These are phyloP conservation scores for Synanthedon andrenaeformis DNA, from an alignment of 2,888 invertebrate genomes.

Conservation along the genomic window DNA sequence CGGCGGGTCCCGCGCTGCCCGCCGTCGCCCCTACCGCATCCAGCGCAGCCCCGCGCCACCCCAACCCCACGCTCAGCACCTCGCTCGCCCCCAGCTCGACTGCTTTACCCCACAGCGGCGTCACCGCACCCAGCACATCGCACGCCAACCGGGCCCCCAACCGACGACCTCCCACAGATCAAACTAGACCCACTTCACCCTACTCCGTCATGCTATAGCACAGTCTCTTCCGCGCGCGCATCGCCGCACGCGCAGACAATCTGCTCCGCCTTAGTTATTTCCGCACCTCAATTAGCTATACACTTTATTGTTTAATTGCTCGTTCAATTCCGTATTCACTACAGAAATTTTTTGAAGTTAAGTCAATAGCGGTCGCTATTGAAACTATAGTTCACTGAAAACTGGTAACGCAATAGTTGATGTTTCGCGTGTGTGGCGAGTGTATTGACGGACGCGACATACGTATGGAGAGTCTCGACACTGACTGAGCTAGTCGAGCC, in stretches of 20 bases:
- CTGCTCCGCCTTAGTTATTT: neutral
- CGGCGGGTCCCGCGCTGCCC: conserved; percentile 47
- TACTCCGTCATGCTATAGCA: conserved; percentile 5
- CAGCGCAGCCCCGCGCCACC: conserved; percentile 20
- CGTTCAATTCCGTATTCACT: neutral
- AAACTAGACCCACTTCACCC: conserved; percentile 4
- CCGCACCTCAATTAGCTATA: conserved; percentile 5
- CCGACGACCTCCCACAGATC: conserved; percentile 7
- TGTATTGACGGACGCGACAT: conserved; percentile 14
- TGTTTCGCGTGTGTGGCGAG: conserved; percentile 9
- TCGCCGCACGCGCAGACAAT: conserved; percentile 11
- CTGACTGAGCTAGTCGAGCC: conserved; percentile 28
- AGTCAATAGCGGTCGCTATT: too few relatives aligned
- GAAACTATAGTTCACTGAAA: too few relatives aligned
- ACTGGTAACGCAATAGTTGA: too few relatives aligned
- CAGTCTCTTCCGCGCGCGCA: conserved; percentile 17
- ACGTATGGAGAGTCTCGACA: conserved; percentile 21
- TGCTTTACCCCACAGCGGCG: conserved; percentile 10
- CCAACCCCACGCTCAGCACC: conserved; percentile 34
- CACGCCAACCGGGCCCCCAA: conserved; percentile 9
- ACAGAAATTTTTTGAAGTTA: too few relatives aligned
- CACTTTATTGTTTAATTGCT: conserved; percentile 5
- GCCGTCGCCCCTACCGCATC: conserved; percentile 18
- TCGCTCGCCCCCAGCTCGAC: conserved; percentile 46
- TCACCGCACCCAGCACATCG: neutral